Evolutionary conservation across 2,888 invertebrate species (phyloP), one percentile per base, ranked within the genome.

Genomic region (Cremastinae sp.): DNA sequence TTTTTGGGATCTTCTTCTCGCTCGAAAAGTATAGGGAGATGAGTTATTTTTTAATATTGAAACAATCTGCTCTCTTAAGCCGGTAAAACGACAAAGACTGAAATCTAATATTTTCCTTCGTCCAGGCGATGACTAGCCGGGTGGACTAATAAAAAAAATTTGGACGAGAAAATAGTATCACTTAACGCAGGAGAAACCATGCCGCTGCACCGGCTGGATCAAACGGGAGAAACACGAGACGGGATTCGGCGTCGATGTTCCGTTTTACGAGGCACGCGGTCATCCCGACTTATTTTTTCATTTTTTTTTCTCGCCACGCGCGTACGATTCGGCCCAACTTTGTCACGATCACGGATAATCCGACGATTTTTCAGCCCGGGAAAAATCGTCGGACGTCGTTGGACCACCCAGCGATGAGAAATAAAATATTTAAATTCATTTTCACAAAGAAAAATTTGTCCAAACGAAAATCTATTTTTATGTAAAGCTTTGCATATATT

Each of bases 31-130:
- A n/a, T n/a, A n/a, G n/a, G n/a, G n/a, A 28, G 28, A 28, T n/a
- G n/a, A 28, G 2, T 28, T 28, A 3, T 28, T 28, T 28, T 3
- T 28, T 28, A 5, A 28, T 28, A 28, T 28, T 28, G 22, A 14
- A 12, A 38, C 20, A 36, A 8, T 62, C 18, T 8, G 20, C 20
- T 36, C 43, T 18, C 12, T 10, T 36, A 38, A 4, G 75, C 58
- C 76, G 76, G 72, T 69, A 36, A n/a, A 45, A 61, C 34, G n/a
- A 34, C 86, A 86, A 88, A 86, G 84, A 79, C 75, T 80, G 87
- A 87, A 88, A 88, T 84, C 74, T 79, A 86, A 88, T 88, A 87
- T 85, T 87, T 86, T 84, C 75, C 70, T 77, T 80, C 82, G 79
- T 78, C 74, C 80, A 83, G 83, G 79, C 79, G 79, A 14, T 43